Conservation (phyloP, 1,140 invertebrate species). For the Drosophila rhopaloa region DNA sequence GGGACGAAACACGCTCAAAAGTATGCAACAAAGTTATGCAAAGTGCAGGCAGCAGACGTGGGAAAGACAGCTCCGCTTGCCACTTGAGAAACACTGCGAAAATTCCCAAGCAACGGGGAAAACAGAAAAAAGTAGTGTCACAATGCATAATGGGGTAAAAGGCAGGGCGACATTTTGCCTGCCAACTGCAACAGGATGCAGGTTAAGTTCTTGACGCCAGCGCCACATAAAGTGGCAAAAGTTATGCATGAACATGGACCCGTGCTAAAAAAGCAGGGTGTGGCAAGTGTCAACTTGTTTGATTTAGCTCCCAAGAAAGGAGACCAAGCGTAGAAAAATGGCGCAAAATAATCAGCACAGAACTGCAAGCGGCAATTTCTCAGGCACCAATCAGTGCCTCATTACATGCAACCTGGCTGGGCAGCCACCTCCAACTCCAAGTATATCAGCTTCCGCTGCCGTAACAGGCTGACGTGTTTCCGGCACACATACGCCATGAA, state of each 20-base stretch:
- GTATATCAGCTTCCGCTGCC: slow-evolving; percentile 74
- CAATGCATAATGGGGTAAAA: slow-evolving; percentile 73
- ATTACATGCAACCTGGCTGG: slow-evolving; percentile 66
- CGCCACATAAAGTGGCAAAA: slow-evolving; percentile 77
- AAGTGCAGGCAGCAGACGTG: slow-evolving; percentile 63
- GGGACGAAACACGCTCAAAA: slow-evolving; percentile 49
- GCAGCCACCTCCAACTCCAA: not conserved
- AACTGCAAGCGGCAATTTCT: slow-evolving; percentile 61
- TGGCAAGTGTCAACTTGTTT: slow-evolving; percentile 78
- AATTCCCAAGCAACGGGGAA: slow-evolving; percentile 40
- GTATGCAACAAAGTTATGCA: slow-evolving; percentile 81
- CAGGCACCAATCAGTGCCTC: slow-evolving; percentile 79
- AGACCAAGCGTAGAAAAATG: slow-evolving; percentile 20
- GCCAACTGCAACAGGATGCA: slow-evolving; percentile 75
- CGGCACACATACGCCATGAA: slow-evolving; percentile 42
- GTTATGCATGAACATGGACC: slow-evolving; percentile 58
- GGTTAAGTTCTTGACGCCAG: slow-evolving; percentile 78
- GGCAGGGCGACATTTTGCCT: slow-evolving; percentile 49
- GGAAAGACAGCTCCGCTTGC: slow-evolving; percentile 52
- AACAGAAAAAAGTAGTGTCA: slow-evolving; percentile 55
- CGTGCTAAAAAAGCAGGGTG: slow-evolving; percentile 47
- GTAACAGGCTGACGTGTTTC: slow-evolving; percentile 79
- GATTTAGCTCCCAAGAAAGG: slow-evolving; percentile 59
- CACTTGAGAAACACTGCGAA: slow-evolving; percentile 69
- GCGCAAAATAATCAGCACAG: slow-evolving; percentile 57